These are phyloP conservation scores for Caenorhabditis becei DNA, from an alignment of 2,888 invertebrate genomes.

Conservation along the genomic window DNA sequence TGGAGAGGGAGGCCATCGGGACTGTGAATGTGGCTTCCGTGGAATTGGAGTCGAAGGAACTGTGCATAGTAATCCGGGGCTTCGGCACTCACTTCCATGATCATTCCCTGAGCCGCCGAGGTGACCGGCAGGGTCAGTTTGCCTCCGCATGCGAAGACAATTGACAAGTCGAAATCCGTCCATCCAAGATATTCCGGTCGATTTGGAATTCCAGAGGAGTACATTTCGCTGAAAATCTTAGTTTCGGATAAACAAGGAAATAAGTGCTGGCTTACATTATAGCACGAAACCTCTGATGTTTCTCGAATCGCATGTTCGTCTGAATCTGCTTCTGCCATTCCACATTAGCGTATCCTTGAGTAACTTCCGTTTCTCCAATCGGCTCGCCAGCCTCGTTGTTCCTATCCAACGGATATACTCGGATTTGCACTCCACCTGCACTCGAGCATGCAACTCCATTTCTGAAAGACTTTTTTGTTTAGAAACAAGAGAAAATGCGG, in stretches of 20 bases:
- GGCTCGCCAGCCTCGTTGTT: constrained; percentile 45
- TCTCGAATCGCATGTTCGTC: constrained; percentile 59
- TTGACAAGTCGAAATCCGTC: constrained; percentile 46
- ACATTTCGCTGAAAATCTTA: constrained; percentile 5
- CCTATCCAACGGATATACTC: constrained; percentile 26
- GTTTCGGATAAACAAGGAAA: constrained; percentile 4
- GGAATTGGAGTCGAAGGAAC: constrained; percentile 63
- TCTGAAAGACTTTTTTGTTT: constrained; percentile 18
- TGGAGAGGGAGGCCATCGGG: constrained; percentile 61
- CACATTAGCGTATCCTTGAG: constrained; percentile 50
- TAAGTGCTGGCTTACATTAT: constrained; percentile 62
- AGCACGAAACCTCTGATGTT: constrained; percentile 46
- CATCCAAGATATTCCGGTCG: constrained; percentile 33
- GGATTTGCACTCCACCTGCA: constrained; percentile 40
- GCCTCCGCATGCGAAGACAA: constrained; percentile 55
- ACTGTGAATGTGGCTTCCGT: constrained; percentile 65
- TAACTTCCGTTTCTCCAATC: constrained; percentile 66
- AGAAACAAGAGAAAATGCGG: background rate
- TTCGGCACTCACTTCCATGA: constrained; percentile 50
- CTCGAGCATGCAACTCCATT: constrained; percentile 39
- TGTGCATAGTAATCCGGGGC: constrained; percentile 63
- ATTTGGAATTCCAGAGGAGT: constrained; percentile 1
- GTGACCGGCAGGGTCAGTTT: constrained; percentile 24
- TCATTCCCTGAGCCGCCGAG: background rate
- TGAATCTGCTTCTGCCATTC: constrained; percentile 50